Percentiles rank a stretch among this genome's conserved stretches.
phyloP scores from a whole-genome alignment of 2,888 invertebrate genomes.

The Prosapia bicincta region DNA sequence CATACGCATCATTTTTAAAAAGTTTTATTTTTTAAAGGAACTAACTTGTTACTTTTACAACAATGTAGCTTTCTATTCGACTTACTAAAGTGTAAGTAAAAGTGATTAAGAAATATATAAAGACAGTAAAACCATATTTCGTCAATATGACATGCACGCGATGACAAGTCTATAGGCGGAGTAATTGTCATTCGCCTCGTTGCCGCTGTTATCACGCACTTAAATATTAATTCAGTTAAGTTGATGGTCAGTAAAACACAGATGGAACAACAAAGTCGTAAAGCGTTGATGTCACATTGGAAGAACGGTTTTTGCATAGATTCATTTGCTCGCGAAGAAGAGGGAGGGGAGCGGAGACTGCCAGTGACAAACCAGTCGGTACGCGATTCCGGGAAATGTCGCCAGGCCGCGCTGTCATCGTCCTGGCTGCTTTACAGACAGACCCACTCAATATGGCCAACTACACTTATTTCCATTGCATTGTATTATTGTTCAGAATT shows the following conservation, averaged over 20 bases:
- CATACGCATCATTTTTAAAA: too few relatives aligned
- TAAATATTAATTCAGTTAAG: neutral
- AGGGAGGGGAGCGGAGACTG: neutral
- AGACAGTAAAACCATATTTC: too few relatives aligned
- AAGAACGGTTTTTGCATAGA: neutral
- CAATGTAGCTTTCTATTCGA: too few relatives aligned
- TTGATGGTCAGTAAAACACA: neutral
- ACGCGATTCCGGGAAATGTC: neutral
- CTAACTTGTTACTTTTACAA: too few relatives aligned
- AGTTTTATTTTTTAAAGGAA: too few relatives aligned
- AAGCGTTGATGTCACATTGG: neutral
- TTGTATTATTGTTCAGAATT: too few relatives aligned
- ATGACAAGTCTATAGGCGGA: too few relatives aligned
- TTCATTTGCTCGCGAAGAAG: neutral
- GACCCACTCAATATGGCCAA: neutral
- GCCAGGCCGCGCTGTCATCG: slow-evolving; percentile 2
- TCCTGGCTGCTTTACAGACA: neutral
- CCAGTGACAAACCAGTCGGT: neutral
- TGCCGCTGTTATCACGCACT: neutral
- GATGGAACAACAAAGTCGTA: neutral
- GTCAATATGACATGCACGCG: too few relatives aligned
- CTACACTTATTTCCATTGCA: too few relatives aligned
- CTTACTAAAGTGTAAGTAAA: too few relatives aligned
- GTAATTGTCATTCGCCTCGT: too few relatives aligned
- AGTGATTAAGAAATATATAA: too few relatives aligned